A percentile compares a stretch with the other conserved stretches of the same genome.
Evolutionary conservation across 2,113 vertebrate species (phyloP).

Genomic region (Mionectes macconnelli): DNA sequence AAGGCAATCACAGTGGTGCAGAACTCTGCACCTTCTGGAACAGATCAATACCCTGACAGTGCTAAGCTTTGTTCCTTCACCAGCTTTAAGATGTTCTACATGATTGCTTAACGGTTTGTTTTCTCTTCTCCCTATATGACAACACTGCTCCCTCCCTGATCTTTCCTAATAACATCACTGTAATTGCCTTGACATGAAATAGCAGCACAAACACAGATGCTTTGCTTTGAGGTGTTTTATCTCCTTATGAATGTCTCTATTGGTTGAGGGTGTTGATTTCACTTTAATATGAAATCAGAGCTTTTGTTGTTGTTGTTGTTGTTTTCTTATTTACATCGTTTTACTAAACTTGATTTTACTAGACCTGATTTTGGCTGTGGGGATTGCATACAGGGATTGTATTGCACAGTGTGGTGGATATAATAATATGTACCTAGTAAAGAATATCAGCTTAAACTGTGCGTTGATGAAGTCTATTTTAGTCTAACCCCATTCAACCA

Average conservation of each 20-base stretch:
- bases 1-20: conserved; percentile 83
- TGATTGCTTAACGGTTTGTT: conserved; percentile 95
- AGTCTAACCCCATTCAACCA: not conserved
- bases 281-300: conserved; percentile 52
- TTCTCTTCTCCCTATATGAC: conserved; percentile 79
- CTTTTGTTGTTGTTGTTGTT: not conserved
- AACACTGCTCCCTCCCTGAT: conserved; percentile 67
- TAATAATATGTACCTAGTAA: not conserved
- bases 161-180: conserved; percentile 77
- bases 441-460: conserved; percentile 54
- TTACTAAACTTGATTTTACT: conserved; percentile 7
- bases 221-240: conserved; percentile 70
- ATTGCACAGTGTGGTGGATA: not conserved
- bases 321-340: conserved; percentile 46
- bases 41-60: conserved; percentile 92
- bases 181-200: conserved; percentile 83
- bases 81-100: conserved; percentile 94
- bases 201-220: conserved; percentile 71
- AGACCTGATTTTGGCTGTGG: conserved; percentile 56
- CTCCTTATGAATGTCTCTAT: conserved; percentile 46
- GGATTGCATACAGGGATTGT: not conserved
- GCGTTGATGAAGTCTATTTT: conserved; percentile 12
- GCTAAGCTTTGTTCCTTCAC: conserved; percentile 91
- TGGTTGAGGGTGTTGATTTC: conserved; percentile 70
- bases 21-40: conserved; percentile 90